These are phyloP conservation scores for Cactoblastis cactorum DNA, from an alignment of 2,888 invertebrate genomes.

Conservation along the genomic window DNA sequence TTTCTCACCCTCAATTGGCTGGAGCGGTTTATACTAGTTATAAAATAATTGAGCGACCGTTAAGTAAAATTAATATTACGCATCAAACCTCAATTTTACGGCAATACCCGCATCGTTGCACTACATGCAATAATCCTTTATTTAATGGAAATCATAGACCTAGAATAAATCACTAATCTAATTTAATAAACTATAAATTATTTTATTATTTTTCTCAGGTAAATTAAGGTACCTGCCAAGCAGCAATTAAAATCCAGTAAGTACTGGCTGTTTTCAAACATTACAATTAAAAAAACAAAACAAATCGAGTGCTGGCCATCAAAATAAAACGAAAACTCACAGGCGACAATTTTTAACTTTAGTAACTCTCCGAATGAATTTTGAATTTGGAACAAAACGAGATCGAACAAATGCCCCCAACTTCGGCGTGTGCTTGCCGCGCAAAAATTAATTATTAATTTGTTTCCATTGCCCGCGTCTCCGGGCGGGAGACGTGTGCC, in stretches of 20 bases:
- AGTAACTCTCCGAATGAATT: slow-evolving; percentile 56
- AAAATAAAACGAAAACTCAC: slow-evolving; percentile 31
- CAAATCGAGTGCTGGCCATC: slow-evolving; percentile 29
- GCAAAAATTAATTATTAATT: slow-evolving; percentile 76
- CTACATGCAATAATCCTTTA: slow-evolving; percentile 33
- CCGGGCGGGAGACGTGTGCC: slow-evolving; percentile 46
- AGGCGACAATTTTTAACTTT: slow-evolving; percentile 61
- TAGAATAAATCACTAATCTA: background rate
- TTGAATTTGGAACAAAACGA: slow-evolving; percentile 68
- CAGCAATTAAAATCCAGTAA: slow-evolving; percentile 13
- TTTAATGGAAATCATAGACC: slow-evolving; percentile 16
- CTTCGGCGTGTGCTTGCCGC: slow-evolving; percentile 53
- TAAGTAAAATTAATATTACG: slow-evolving; percentile 52
- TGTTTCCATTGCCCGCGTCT: slow-evolving; percentile 60
- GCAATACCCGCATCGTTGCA: slow-evolving; percentile 49
- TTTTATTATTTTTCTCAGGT: slow-evolving; percentile 41
- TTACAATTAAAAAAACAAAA: slow-evolving; percentile 11
- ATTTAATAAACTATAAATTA: slow-evolving; percentile 11
- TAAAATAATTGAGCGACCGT: slow-evolving; percentile 58
- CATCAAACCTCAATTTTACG: slow-evolving; percentile 56
- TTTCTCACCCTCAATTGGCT: slow-evolving; percentile 35
- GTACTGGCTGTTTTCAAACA: slow-evolving; percentile 15
- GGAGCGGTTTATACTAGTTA: slow-evolving; percentile 47
- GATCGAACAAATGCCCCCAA: slow-evolving; percentile 57
- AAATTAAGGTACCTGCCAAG: slow-evolving; percentile 34